Conservation (phyloP, 2,888 invertebrate genomes). For the Habroteleia sp. region DNA sequence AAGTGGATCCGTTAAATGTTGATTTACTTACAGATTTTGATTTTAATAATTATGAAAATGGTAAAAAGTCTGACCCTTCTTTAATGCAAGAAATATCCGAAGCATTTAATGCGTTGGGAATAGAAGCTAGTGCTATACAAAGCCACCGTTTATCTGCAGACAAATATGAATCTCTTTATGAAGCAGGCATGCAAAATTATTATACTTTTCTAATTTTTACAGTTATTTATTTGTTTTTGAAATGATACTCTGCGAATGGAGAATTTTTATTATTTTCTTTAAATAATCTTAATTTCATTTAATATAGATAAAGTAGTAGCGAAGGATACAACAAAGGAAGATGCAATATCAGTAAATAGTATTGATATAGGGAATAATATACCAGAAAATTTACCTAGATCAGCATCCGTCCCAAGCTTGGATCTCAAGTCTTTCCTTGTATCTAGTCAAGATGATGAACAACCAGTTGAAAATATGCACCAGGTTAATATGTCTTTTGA, state of each 20-base stretch:
- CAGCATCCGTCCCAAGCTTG: constrained; percentile 79
- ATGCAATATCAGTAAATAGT: constrained; percentile 78
- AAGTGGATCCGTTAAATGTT: constrained; percentile 57
- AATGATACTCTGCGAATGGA: no score
- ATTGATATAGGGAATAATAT: constrained; percentile 74
- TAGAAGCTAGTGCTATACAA: constrained; percentile 65
- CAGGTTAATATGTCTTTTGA: constrained; percentile 73
- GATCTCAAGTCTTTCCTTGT: constrained; percentile 79
- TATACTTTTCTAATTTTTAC: no score
- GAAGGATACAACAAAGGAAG: constrained; percentile 71
- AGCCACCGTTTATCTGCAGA: constrained; percentile 67
- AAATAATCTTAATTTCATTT: no score
- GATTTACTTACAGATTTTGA: constrained; percentile 76
- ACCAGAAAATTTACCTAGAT: constrained; percentile 74
- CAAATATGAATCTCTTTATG: constrained; percentile 69
- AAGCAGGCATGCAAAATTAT: constrained; percentile 71
- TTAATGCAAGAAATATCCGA: constrained; percentile 73
- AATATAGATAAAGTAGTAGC: constrained; percentile 72
- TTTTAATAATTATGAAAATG: constrained; percentile 65
- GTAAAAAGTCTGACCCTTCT: constrained; percentile 68
- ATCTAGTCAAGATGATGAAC: constrained; percentile 75
- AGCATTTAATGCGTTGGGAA: constrained; percentile 74
- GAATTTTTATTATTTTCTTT: no score
- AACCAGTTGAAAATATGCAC: constrained; percentile 73
- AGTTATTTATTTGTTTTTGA: no score